These are phyloP conservation scores for Cremastobaeus sp. DNA, from an alignment of 2,888 invertebrate species.

Conservation along the genomic window DNA sequence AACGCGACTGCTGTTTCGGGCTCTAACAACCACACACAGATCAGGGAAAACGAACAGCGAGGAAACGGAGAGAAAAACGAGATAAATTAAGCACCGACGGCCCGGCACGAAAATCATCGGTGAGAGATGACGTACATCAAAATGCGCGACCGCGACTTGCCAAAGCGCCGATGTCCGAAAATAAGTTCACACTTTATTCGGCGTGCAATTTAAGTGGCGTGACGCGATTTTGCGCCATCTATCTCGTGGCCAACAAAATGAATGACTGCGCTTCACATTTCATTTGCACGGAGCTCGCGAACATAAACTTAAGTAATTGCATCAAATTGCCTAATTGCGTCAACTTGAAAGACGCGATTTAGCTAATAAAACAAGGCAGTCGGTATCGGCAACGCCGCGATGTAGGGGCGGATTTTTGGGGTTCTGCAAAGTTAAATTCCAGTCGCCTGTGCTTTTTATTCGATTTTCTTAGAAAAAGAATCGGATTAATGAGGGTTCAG, in stretches of 20 bases:
- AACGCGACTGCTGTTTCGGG: conserved; percentile 52
- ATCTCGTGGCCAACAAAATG: background rate
- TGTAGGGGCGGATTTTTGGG: too few relatives aligned
- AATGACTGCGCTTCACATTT: too few relatives aligned
- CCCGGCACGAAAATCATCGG: conserved; percentile 43
- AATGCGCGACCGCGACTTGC: conserved; percentile 28
- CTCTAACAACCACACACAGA: conserved; percentile 40
- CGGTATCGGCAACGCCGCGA: too few relatives aligned
- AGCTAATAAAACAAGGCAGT: too few relatives aligned
- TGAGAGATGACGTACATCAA: conserved; percentile 42
- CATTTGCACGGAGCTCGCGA: too few relatives aligned
- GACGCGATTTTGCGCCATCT: conserved; percentile 31
- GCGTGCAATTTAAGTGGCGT: conserved; percentile 37
- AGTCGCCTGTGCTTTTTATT: too few relatives aligned
- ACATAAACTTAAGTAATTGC: too few relatives aligned
- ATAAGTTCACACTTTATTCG: conserved; percentile 44
- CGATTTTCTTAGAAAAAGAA: too few relatives aligned
- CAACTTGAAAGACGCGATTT: too few relatives aligned
- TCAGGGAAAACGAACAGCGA: conserved; percentile 1
- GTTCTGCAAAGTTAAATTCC: too few relatives aligned
- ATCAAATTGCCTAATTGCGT: too few relatives aligned
- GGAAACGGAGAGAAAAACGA: conserved; percentile 28
- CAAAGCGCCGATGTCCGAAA: conserved; percentile 39
- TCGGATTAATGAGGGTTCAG: too few relatives aligned
- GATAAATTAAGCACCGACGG: conserved; percentile 52